phyloP scores from a whole-genome alignment of 2,113 vertebrate genomes.

The Oryzias curvinotus region DNA sequence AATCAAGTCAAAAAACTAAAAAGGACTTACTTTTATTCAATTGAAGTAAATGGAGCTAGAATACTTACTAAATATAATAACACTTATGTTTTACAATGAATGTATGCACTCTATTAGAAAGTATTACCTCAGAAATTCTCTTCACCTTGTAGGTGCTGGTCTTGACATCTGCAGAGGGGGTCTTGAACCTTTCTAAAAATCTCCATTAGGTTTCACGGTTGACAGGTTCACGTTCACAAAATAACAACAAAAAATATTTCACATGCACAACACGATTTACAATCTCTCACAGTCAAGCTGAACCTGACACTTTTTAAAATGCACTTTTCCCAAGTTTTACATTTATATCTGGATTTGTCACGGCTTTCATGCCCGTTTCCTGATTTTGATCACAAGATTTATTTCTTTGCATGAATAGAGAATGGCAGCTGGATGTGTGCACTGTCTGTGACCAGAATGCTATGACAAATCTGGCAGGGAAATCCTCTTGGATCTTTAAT shows the following conservation, averaged over 20 bases:
- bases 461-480: slow-evolving; percentile 57
- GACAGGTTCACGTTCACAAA: slow-evolving; percentile 29
- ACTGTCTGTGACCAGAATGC: slow-evolving; percentile 67
- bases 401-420: slow-evolving; percentile 68
- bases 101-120: no score
- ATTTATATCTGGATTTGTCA: slow-evolving; percentile 76
- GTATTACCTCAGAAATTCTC: slow-evolving; percentile 14
- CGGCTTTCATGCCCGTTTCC: slow-evolving; percentile 53
- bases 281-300: slow-evolving; percentile 46
- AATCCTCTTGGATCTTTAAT: slow-evolving; percentile 65
- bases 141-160: slow-evolving; percentile 2
- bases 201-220: slow-evolving; percentile 7
- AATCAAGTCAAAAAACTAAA: no score
- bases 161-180: neutral
- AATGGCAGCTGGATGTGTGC: slow-evolving; percentile 62
- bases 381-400: slow-evolving; percentile 76
- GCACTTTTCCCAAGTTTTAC: slow-evolving; percentile 59
- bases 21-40: no score
- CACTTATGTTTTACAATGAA: no score
- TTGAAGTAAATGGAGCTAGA: no score
- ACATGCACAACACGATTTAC: slow-evolving; percentile 37
- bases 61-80: no score
- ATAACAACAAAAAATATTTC: slow-evolving; percentile 15
- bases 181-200: slow-evolving; percentile 12
- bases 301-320: slow-evolving; percentile 56